These are phyloP conservation scores for Malurus leucopterus DNA, from an alignment of 2,797 vertebrate species.

Conservation along the genomic window DNA sequence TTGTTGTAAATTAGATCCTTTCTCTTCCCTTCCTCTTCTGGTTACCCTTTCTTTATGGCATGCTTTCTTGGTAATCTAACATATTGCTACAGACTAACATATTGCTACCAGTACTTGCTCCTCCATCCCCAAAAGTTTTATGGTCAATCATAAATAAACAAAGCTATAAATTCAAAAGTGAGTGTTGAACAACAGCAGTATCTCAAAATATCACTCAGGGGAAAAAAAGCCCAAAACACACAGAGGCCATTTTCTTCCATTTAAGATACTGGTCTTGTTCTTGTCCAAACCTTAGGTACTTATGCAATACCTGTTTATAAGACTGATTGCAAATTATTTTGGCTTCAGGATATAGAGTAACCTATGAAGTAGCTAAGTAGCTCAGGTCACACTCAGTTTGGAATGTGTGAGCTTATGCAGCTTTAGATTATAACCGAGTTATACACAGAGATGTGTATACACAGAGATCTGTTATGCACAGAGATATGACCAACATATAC, in stretches of 20 bases:
- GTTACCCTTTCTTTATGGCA: neutral
- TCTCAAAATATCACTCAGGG: neutral
- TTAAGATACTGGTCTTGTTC: neutral
- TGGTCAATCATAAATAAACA: neutral
- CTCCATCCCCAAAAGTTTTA: neutral
- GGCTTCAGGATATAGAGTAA: neutral
- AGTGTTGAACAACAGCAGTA: neutral
- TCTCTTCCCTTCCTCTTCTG: neutral
- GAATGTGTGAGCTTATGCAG: neutral
- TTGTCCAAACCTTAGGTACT: neutral
- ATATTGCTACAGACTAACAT: neutral
- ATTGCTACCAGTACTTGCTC: neutral
- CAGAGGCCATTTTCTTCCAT: neutral
- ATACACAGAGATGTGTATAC: too few relatives aligned
- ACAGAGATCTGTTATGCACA: neutral
- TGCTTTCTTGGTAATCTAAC: neutral
- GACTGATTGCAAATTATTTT: neutral
- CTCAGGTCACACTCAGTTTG: neutral
- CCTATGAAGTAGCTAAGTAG: neutral
- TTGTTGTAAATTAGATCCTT: neutral
- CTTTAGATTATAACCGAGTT: neutral
- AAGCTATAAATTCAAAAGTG: neutral
- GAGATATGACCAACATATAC: neutral
- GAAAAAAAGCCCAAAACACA: neutral
- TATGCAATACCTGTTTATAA: neutral